These are phyloP conservation scores for Drosophila pseudoananassae DNA, from an alignment of 1,140 invertebrate species.

Conservation along the genomic window DNA sequence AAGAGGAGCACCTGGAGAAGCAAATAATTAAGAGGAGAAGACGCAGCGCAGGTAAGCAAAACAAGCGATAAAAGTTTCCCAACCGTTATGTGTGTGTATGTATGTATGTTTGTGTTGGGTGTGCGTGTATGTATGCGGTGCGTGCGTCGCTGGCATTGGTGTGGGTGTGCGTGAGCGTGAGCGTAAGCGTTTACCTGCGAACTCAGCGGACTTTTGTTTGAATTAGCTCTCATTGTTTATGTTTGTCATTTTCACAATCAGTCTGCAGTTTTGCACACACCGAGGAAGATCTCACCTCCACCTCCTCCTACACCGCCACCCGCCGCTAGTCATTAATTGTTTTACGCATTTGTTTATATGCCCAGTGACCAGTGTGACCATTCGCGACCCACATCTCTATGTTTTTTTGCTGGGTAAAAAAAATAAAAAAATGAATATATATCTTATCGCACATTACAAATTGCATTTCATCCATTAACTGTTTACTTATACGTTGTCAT, in stretches of 20 bases:
- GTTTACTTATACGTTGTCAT: not conserved
- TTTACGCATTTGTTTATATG: conserved; percentile 77
- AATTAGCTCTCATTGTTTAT: conserved; percentile 63
- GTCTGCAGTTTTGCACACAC: conserved; percentile 54
- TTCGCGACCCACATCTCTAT: not conserved
- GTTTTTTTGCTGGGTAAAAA: conserved; percentile 28
- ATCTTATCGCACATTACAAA: conserved; percentile 52
- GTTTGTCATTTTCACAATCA: conserved; percentile 62
- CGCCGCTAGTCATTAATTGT: conserved; percentile 11
- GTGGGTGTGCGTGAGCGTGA: conserved; percentile 33
- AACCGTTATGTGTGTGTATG: conserved; percentile 19
- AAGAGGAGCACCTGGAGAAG: conserved; percentile 21
- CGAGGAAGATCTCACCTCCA: conserved; percentile 18
- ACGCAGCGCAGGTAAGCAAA: conserved; percentile 63
- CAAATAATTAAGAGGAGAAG: conserved; percentile 22
- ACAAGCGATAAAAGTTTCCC: conserved; percentile 50
- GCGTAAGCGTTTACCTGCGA: conserved; percentile 38
- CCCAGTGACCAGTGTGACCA: conserved; percentile 43
- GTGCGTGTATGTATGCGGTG: conserved; percentile 51
- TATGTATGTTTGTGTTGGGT: conserved; percentile 13
- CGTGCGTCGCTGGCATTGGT: conserved; percentile 27
- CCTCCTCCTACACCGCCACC: not conserved
- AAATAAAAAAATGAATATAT: too few species aligned
- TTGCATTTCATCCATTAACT: conserved; percentile 37
- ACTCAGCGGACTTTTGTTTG: conserved; percentile 15